Base-by-base conservation (phyloP, 2,113 vertebrate species). In the Sisor rabdophorus region DNA sequence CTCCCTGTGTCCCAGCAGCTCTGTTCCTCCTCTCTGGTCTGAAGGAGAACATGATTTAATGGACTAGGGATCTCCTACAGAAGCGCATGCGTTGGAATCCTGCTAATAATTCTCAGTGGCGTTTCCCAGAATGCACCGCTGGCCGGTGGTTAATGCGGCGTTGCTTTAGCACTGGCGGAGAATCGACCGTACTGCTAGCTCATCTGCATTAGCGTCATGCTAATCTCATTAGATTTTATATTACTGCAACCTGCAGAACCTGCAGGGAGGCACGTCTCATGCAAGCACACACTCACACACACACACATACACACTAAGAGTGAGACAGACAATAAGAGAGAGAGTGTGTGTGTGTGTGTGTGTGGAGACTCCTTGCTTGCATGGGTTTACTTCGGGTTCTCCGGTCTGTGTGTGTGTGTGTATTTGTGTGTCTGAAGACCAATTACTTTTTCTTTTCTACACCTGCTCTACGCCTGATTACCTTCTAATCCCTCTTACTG, bases 161-260 rank as follows among this genome's bases (percentile, higher is more conserved):
- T 60, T 53, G 72, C 54, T 12, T 67, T 59, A 59, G 60, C 32
- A 22, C 54, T 40, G 68, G 13, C 68, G 54, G 50, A 71, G 68
- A 32, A 71, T 53, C 28, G 3, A 54, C 68, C 68, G n/a, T 9
- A 30, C 26, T 4, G 28, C 26, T 36, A 76, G 32, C 71, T 81
- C 80, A 81, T 75, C 72, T 63, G 61, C 80, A 78, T 81, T 78
- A 81, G 36, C 28, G 28, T 53, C 40, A 26, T 75, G 71, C 76
- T 81, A 81, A 81, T 81, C 76, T 64, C 77, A 81, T 81, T 81
- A 75, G 71, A 76, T 72, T 68, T 75, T 73, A 70, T 81, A 73
- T 75, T 78, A 78, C 77, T 70, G 65, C 78, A 78, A 69, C 80
- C 76, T 79, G 81, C 70, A 79, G 81, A 73, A 79, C 48, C 60